These are phyloP conservation scores for Riparia riparia DNA, from an alignment of 2,113 vertebrate genomes.

Conservation along the genomic window DNA sequence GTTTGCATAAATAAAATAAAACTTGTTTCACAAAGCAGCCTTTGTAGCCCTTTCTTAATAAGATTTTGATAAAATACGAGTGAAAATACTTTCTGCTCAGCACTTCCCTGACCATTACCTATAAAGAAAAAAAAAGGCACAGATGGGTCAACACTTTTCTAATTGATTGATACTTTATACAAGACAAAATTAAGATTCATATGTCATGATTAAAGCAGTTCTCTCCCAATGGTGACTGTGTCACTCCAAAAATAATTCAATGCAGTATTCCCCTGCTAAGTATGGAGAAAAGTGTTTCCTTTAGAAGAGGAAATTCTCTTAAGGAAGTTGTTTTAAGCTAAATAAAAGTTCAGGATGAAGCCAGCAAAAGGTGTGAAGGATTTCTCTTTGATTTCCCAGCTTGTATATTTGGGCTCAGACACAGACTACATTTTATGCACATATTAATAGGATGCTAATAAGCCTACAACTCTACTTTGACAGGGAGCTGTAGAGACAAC, in stretches of 20 bases:
- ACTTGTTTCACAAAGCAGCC: background rate
- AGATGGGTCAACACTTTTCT: background rate
- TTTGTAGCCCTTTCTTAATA: background rate
- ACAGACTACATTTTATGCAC: conserved; percentile 75
- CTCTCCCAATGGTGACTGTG: background rate
- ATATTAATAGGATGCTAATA: conserved; percentile 81
- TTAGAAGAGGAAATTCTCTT: conserved; percentile 79
- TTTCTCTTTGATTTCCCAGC: conserved; percentile 80
- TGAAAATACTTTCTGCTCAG: background rate
- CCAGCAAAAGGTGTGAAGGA: conserved; percentile 78
- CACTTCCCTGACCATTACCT: background rate
- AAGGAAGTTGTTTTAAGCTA: conserved; percentile 81
- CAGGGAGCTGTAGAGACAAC: conserved; percentile 37
- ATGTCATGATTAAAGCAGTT: background rate
- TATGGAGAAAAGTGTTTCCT: conserved; percentile 71
- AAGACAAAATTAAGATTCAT: background rate
- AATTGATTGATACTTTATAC: background rate
- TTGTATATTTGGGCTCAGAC: conserved; percentile 86
- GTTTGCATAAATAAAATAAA: background rate
- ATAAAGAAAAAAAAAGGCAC: background rate
- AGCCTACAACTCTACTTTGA: conserved; percentile 60
- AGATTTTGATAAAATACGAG: background rate
- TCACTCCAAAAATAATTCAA: conserved; percentile 24
- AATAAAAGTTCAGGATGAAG: conserved; percentile 79
- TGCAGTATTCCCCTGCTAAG: conserved; percentile 66